Evolutionary conservation across 2,888 invertebrate species (phyloP).

Genomic region (Drosophila fungiperda): DNA sequence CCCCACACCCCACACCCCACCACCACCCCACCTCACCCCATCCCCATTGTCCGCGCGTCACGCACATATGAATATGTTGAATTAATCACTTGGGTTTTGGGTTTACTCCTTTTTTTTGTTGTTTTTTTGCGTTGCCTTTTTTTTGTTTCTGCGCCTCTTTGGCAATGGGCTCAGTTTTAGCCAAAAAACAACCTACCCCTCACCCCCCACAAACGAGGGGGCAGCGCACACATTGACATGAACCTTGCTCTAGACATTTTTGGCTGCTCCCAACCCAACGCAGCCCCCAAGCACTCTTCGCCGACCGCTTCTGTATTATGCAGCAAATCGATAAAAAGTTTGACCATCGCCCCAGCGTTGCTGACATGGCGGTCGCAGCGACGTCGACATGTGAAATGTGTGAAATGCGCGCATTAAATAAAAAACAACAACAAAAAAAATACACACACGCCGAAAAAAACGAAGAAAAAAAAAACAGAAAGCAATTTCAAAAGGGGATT

Average conservation of each 20-base stretch:
- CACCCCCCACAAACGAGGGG: not conserved
- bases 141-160: slow-evolving; percentile 11
- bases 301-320: slow-evolving; percentile 56
- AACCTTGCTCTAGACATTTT: slow-evolving; percentile 72
- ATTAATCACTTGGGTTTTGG: slow-evolving; percentile 79
- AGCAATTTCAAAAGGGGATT: slow-evolving; percentile 32
- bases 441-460: slow-evolving; percentile 2
- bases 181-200: slow-evolving; percentile 16
- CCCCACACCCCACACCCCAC: not conserved
- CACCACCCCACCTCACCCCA: not conserved
- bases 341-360: slow-evolving; percentile 40
- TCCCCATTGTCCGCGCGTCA: slow-evolving; percentile 26
- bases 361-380: slow-evolving; percentile 38
- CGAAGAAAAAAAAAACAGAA: slow-evolving; percentile 6
- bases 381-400: slow-evolving; percentile 77
- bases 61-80: slow-evolving; percentile 80
- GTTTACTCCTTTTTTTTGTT: slow-evolving; percentile 39
- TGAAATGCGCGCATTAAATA: slow-evolving; percentile 81
- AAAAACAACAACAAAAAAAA: slow-evolving; percentile 57
- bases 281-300: not conserved
- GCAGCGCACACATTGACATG: slow-evolving; percentile 53
- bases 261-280: slow-evolving; percentile 15
- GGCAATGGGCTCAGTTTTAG: slow-evolving; percentile 53
- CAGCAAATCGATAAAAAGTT: slow-evolving; percentile 80
- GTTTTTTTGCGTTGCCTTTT: slow-evolving; percentile 20